phyloP scores from a whole-genome alignment of 64 coral and sea anemone genomes.

The Montipora efflorescens region DNA sequence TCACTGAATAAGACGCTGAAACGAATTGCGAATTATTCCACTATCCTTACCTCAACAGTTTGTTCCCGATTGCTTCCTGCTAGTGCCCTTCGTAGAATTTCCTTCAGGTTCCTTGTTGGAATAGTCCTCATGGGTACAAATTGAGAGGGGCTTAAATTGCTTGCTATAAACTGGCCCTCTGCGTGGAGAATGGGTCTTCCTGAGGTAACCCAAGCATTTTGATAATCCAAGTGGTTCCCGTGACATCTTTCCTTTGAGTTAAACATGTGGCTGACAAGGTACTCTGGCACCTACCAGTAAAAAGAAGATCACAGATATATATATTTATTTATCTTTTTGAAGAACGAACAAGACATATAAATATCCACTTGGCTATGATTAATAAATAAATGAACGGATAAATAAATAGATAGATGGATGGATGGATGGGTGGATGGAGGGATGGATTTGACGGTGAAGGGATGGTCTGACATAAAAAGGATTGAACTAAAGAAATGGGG shows the following conservation, averaged over 20 bases:
- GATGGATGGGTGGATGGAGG: no score
- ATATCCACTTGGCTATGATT: no score
- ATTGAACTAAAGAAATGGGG: no score
- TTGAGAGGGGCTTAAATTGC: slow-evolving; percentile 12
- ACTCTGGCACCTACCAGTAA: neutral
- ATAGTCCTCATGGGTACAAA: slow-evolving; percentile 7
- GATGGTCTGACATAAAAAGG: no score
- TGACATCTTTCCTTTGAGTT: neutral
- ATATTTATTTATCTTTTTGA: no score
- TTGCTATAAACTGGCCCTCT: slow-evolving; percentile 16
- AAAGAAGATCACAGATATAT: neutral
- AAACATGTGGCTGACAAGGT: neutral
- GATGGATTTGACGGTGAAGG: no score
- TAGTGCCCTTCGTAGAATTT: neutral
- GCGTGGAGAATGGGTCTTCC: slow-evolving; percentile 19
- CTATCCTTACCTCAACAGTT: neutral
- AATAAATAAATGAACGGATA: no score
- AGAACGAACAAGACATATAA: neutral
- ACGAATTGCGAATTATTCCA: no score
- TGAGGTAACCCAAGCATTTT: neutral
- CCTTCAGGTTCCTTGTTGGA: neutral
- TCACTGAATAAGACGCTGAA: no score
- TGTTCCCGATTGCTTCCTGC: neutral
- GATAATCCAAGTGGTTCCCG: neutral
- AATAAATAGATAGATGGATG: no score